phyloP scores from a whole-genome alignment of 2,888 invertebrate species.

The Dasysyrphus albostriatus region DNA sequence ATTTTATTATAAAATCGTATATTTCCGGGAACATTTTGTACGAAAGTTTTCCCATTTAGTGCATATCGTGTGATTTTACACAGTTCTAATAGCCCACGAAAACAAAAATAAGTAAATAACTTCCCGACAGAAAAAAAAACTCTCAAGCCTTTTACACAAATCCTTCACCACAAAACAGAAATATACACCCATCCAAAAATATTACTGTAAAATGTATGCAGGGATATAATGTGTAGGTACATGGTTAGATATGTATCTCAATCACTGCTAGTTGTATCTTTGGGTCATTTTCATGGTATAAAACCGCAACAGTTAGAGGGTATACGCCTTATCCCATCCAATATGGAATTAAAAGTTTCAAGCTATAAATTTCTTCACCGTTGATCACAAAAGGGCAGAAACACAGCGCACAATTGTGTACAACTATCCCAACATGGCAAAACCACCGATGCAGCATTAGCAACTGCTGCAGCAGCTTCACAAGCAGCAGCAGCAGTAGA shows the following conservation, averaged over 20 bases:
- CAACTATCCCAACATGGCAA: constrained; percentile 17
- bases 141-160: background rate
- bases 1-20: background rate
- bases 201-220: constrained; percentile 9
- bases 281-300: constrained; percentile 50
- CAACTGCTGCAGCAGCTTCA: background rate
- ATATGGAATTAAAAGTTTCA: constrained; percentile 52
- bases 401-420: constrained; percentile 17
- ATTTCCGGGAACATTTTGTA: background rate
- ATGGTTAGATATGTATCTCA: constrained; percentile 29
- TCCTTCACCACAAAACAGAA: background rate
- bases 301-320: constrained; percentile 58
- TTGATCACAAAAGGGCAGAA: constrained; percentile 67
- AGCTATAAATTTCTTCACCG: constrained; percentile 67
- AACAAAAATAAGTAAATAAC: background rate
- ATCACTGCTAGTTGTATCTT: constrained; percentile 56
- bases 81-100: background rate
- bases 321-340: constrained; percentile 47
- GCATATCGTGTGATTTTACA: background rate
- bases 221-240: background rate
- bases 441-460: constrained; percentile 17
- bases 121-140: background rate
- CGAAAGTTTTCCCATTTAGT: background rate
- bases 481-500: no score
- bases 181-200: background rate